Base-by-base conservation (phyloP, 2,797 vertebrate genomes). In the Sorex maritimensis region DNA sequence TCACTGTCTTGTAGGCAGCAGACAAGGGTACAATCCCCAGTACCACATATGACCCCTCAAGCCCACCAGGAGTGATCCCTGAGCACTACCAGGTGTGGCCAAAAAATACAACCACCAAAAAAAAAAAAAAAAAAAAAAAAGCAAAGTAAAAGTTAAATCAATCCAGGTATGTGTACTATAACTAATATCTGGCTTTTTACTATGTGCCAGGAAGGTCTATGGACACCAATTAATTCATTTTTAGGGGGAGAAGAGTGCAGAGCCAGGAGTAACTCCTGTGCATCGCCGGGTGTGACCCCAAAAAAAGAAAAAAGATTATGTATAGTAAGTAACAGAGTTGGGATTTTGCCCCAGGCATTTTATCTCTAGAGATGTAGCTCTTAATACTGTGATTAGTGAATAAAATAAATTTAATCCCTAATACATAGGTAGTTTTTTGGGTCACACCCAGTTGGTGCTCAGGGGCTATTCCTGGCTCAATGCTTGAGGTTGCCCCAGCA, bases 71-170 rank as follows among this genome's bases (percentile, higher is more conserved):
- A 58, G 19, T 58, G 17, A 58, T 58, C 55, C 55, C 55, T 58
- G 55, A 58, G 19, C 55, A 58, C 15, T 21, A 58, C 19, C 55
- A 58, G 17, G 55, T 17, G 17, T 58, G 55, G 4, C 19, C 55
- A 21, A 58, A 21, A 58, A 58, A 55, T 12, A 55, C 61, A 6
- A 23, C 15, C 61, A 63, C 10, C 5, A 7, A 17, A 1, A 63
- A 63, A 63, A 4, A 63, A 63, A 63, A n/a, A 67, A n/a, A 30
- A 41, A 44, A 73, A 30, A 86, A 86, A 86, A 52, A 84, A 80
- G 55, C 14, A 86, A 88, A 58, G 34, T 68, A 90, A 84, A 87
- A 90, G 86, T n/a, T 80, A 61, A 95, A 72, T n/a, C 7, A 93
- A 72, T 46, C 19, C n/a, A 73, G 28, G 75, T 61, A n/a, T 49